These are phyloP conservation scores for Drosophila paulistorum DNA, from an alignment of 1,140 invertebrate genomes.

Conservation along the genomic window DNA sequence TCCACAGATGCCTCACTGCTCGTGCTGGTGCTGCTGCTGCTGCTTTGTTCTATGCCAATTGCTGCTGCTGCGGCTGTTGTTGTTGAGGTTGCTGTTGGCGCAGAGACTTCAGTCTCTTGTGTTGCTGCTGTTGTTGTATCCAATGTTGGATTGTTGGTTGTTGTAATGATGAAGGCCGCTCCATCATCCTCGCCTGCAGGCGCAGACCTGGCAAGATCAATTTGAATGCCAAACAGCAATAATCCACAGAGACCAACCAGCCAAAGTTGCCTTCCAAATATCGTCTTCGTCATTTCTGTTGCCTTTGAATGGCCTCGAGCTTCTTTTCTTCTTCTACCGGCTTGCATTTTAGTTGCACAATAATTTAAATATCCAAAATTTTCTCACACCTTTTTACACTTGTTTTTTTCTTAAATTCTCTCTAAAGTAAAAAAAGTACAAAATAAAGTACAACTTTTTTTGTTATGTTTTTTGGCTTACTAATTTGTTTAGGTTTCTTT, in stretches of 20 bases:
- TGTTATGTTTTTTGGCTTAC: conserved; percentile 22
- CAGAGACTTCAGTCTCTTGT: conserved; percentile 27
- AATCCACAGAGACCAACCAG: conserved; percentile 66
- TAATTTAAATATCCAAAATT: conserved; percentile 43
- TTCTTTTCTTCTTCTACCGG: conserved; percentile 70
- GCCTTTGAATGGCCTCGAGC: conserved; percentile 41
- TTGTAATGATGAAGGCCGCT: conserved; percentile 30
- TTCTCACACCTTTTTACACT: conserved; percentile 73
- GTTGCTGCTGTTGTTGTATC: conserved; percentile 59
- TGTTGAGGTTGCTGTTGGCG: conserved; percentile 43
- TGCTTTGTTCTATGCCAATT: conserved; percentile 14
- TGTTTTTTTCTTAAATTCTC: conserved; percentile 48
- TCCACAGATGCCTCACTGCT: conserved; percentile 44
- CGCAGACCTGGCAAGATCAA: conserved; percentile 71
- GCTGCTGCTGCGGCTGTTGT: conserved; percentile 11
- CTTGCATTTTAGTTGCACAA: conserved; percentile 58
- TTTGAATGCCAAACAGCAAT: conserved; percentile 76
- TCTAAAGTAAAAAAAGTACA: conserved; percentile 41
- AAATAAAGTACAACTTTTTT: conserved; percentile 40
- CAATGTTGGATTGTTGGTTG: conserved; percentile 50
- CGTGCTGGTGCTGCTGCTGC: conserved; percentile 8
- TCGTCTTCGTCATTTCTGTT: conserved; percentile 22
- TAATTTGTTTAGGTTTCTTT: conserved; percentile 32
- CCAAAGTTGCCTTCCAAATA: conserved; percentile 60
- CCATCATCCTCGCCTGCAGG: conserved; percentile 74